These are phyloP conservation scores for Pterocles orientalis DNA, from an alignment of 2,113 vertebrate species.

Conservation along the genomic window DNA sequence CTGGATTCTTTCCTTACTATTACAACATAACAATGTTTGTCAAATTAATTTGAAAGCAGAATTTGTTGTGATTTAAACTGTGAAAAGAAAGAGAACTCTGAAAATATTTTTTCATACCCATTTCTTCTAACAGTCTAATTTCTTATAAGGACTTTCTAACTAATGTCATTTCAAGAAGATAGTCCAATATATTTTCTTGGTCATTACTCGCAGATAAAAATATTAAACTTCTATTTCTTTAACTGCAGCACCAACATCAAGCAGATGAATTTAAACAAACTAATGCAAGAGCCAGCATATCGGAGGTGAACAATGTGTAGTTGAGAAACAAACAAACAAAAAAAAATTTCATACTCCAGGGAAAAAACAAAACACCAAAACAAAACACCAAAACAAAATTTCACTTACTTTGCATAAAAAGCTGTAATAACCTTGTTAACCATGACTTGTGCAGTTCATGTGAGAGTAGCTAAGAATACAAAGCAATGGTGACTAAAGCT, in stretches of 20 bases:
- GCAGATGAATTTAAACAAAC: constrained; percentile 1
- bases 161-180: neutral
- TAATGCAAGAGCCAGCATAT: neutral
- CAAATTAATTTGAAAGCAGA: neutral
- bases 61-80: neutral
- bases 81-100: neutral
- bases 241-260: neutral
- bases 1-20: neutral
- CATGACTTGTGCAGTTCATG: neutral
- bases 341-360: neutral
- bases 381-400: neutral
- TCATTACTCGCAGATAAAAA: constrained; percentile 20
- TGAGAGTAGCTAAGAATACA: neutral
- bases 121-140: neutral
- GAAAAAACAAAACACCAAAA: neutral
- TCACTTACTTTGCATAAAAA: neutral
- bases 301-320: neutral
- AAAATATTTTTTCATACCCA: neutral
- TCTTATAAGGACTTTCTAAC: neutral
- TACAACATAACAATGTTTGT: neutral
- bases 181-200: constrained; percentile 2
- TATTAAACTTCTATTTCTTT: constrained; percentile 6
- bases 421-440: neutral
- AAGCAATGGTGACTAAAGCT: neutral
- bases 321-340: neutral